phyloP scores from a whole-genome alignment of 2,113 vertebrate species.

The Sapajus apella region DNA sequence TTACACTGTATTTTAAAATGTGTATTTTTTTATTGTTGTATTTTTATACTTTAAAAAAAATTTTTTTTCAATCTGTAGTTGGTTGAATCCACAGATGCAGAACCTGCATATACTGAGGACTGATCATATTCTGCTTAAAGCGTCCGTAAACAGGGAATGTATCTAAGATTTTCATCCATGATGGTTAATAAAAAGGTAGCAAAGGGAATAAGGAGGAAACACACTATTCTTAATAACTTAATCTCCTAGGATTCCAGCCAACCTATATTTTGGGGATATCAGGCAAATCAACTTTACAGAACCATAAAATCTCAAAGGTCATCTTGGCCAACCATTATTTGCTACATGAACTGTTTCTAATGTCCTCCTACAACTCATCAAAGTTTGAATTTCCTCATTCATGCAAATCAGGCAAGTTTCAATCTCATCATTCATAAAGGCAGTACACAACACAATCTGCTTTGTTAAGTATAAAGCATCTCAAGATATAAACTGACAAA shows the following conservation, averaged over 20 bases:
- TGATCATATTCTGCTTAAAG: neutral
- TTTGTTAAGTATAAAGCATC: conserved; percentile 1
- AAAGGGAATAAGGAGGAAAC: neutral
- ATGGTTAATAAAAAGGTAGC: neutral
- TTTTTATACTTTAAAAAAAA: neutral
- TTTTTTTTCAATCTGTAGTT: neutral
- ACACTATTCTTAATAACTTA: neutral
- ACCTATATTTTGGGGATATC: neutral
- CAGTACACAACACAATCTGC: neutral
- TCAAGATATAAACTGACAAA: conserved; percentile 30
- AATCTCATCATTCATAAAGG: neutral
- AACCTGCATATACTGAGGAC: neutral
- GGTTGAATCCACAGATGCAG: neutral
- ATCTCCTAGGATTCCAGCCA: neutral
- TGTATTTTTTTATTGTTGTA: neutral
- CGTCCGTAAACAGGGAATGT: neutral
- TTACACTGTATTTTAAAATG: neutral
- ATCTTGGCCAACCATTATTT: neutral
- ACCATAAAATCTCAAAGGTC: neutral
- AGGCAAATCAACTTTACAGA: conserved; percentile 27
- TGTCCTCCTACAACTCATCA: neutral
- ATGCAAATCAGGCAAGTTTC: neutral
- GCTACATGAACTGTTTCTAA: conserved; percentile 14
- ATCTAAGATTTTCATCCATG: conserved; percentile 10
- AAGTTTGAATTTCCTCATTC: conserved; percentile 21